Conservation (phyloP, 1,140 invertebrate genomes). For the Drosophila fuyamai region DNA sequence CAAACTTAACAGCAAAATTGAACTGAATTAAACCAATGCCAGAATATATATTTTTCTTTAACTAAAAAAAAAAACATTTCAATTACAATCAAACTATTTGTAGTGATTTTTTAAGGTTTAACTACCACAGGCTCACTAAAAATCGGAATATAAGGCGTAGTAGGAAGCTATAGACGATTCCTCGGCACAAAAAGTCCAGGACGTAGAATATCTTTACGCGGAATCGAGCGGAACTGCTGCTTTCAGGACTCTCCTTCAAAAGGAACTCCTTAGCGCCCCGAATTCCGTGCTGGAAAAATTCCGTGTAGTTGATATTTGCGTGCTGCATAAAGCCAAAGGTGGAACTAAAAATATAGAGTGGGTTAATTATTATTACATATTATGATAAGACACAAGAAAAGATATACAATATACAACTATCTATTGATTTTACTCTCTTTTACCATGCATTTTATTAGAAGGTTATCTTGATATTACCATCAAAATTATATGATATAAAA, state of each 20-base stretch:
- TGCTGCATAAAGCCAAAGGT: constrained; percentile 79
- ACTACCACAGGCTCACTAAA: constrained; percentile 27
- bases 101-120: neutral
- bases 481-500: no score
- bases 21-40: constrained; percentile 19
- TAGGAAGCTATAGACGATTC: constrained; percentile 51
- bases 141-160: constrained; percentile 48
- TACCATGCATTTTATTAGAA: no score
- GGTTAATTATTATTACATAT: constrained; percentile 8
- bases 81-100: neutral
- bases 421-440: no score
- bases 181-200: constrained; percentile 55
- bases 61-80: neutral
- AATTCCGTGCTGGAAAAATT: constrained; percentile 86
- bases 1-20: neutral
- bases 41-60: neutral
- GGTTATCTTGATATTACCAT: no score
- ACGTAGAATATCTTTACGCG: constrained; percentile 65
- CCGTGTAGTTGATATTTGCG: constrained; percentile 84
- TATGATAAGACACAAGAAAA: neutral
- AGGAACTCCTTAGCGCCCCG: constrained; percentile 87
- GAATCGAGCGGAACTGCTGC: constrained; percentile 58
- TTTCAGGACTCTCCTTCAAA: constrained; percentile 86
- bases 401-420: neutral
- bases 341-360: constrained; percentile 9